Evolutionary conservation across 92 coral and sea anemone species (phyloP).

Genomic region (Blastomussa wellsi): DNA sequence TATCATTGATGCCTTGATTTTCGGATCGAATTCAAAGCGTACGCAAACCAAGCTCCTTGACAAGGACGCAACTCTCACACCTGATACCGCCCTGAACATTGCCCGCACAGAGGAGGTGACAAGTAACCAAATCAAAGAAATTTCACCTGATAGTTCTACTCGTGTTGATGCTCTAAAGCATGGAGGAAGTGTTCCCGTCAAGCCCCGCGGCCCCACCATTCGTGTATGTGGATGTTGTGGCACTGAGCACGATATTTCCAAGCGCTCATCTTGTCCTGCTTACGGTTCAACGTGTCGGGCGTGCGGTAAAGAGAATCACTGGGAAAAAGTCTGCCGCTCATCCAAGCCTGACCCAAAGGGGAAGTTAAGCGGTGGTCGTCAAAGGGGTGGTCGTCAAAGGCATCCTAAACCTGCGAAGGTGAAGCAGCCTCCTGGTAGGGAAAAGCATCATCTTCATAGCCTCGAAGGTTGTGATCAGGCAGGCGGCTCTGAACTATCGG

Average conservation of each 20-base stretch:
- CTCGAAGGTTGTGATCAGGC: too few relatives aligned
- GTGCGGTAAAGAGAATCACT: conserved; percentile 52
- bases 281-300: conserved; percentile 33
- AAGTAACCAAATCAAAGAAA: conserved; percentile 1
- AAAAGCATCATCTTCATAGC: too few relatives aligned
- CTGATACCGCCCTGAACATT: conserved; percentile 23
- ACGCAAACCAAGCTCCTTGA: conserved; percentile 51
- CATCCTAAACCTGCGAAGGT: too few relatives aligned
- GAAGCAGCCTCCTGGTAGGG: too few relatives aligned
- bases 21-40: conserved; percentile 50
- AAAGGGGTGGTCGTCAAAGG: too few relatives aligned
- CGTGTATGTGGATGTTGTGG: conserved; percentile 21
- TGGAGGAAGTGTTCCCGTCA: conserved; percentile 11
- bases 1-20: conserved; percentile 48
- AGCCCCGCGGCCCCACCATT: conserved; percentile 29
- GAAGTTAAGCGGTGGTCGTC: neutral
- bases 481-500: conserved; percentile 25
- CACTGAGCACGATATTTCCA: conserved; percentile 3
- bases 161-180: conserved; percentile 10
- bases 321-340: conserved; percentile 46
- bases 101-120: conserved; percentile 35
- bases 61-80: conserved; percentile 13
- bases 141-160: conserved; percentile 14
- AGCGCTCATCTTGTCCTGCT: conserved; percentile 43
- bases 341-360: conserved; percentile 15